A percentile compares a stretch with the other conserved stretches of the same genome.
These are phyloP conservation scores for Oscheius myriophilus DNA, from an alignment of 2,888 invertebrate species.

Conservation along the genomic window DNA sequence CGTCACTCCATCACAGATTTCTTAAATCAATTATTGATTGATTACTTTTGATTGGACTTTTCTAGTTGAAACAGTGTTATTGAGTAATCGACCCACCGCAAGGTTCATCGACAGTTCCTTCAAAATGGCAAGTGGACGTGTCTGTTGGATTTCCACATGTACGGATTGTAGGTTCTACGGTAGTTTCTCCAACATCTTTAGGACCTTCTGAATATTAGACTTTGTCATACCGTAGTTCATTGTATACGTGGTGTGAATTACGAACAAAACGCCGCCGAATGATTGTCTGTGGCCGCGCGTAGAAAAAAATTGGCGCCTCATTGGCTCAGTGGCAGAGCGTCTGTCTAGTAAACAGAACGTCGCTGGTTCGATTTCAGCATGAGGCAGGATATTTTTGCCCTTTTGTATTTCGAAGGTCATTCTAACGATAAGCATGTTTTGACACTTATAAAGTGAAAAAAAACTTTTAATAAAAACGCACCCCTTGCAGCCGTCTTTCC, in stretches of 20 bases:
- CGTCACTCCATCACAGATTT: conserved; percentile 13
- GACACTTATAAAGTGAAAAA: too few relatives aligned
- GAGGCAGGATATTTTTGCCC: not conserved
- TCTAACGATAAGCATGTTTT: too few relatives aligned
- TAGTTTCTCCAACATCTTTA: too few relatives aligned
- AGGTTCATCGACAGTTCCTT: conserved; percentile 6
- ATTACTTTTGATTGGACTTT: too few relatives aligned
- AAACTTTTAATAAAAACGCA: too few relatives aligned
- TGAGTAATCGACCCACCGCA: conserved; percentile 9
- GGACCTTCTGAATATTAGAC: too few relatives aligned
- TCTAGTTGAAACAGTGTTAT: not conserved
- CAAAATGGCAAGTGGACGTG: conserved; percentile 9
- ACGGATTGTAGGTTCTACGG: not conserved
- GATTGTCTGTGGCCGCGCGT: too few relatives aligned
- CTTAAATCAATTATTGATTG: conserved; percentile 6
- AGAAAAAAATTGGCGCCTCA: not conserved
- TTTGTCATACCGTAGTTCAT: too few relatives aligned
- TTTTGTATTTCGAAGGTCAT: too few relatives aligned
- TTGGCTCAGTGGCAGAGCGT: conserved; percentile 11
- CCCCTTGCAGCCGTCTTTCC: too few relatives aligned
- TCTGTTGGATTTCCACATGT: conserved; percentile 11
- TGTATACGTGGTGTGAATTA: too few relatives aligned
- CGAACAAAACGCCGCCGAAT: too few relatives aligned
- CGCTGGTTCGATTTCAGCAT: conserved; percentile 10
- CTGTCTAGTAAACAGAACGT: conserved; percentile 12